These are phyloP conservation scores for Sylvietta virens DNA, from an alignment of 2,113 vertebrate genomes.

Conservation along the genomic window DNA sequence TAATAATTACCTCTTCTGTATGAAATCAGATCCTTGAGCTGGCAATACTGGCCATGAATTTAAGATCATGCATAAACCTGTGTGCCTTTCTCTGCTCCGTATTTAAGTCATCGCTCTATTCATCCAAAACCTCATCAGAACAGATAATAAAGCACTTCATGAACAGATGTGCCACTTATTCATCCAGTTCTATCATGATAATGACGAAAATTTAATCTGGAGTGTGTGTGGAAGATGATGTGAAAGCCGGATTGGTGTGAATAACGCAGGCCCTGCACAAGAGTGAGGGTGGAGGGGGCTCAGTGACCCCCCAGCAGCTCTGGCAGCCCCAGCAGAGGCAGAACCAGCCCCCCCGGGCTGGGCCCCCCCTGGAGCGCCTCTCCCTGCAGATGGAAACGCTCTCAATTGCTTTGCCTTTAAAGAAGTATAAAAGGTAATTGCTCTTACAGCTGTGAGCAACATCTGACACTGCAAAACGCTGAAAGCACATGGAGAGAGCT, in stretches of 20 bases:
- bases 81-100: slow-evolving; percentile 37
- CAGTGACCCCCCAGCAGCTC: slow-evolving; percentile 24
- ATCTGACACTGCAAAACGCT: slow-evolving; percentile 65
- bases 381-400: slow-evolving; percentile 36
- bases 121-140: slow-evolving; percentile 70
- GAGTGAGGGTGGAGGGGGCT: slow-evolving; percentile 53
- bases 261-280: slow-evolving; percentile 56
- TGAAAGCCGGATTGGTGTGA: slow-evolving; percentile 75
- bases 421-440: slow-evolving; percentile 45
- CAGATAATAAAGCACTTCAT: slow-evolving; percentile 77
- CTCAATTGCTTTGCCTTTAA: slow-evolving; percentile 21
- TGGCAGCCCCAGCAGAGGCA: not conserved
- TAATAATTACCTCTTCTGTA: slow-evolving; percentile 59
- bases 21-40: slow-evolving; percentile 30
- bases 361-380: slow-evolving; percentile 15
- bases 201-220: slow-evolving; percentile 78
- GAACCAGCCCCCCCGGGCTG: slow-evolving; percentile 19
- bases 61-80: slow-evolving; percentile 52
- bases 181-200: slow-evolving; percentile 76
- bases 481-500: not conserved
- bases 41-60: slow-evolving; percentile 42
- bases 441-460: slow-evolving; percentile 69
- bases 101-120: slow-evolving; percentile 69
- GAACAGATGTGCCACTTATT: slow-evolving; percentile 81
- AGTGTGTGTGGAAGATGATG: slow-evolving; percentile 70